phyloP scores from a whole-genome alignment of 2,113 vertebrate species.

The Lagopus leucura region DNA sequence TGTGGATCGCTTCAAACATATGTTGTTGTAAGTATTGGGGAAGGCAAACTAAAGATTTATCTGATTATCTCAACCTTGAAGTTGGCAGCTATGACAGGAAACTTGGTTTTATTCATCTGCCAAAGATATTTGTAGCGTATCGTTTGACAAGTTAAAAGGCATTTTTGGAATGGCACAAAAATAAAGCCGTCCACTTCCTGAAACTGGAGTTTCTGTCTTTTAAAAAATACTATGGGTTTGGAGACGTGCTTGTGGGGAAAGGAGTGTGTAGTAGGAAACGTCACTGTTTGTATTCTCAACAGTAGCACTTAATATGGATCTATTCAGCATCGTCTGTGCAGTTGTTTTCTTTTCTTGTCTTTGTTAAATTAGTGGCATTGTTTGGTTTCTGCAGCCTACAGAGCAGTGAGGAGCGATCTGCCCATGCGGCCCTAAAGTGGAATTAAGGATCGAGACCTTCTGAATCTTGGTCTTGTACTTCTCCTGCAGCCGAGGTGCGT shows the following conservation, averaged over 20 bases:
- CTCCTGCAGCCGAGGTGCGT: slow-evolving; percentile 22
- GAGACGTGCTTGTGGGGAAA: not conserved
- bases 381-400: slow-evolving; percentile 5
- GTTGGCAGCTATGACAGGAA: slow-evolving; percentile 64
- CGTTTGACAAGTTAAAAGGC: slow-evolving; percentile 54
- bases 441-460: not conserved
- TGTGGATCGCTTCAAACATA: slow-evolving; percentile 1
- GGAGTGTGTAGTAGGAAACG: not conserved
- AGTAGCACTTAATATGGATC: not conserved
- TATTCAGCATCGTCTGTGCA: not conserved
- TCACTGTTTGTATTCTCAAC: slow-evolving; percentile 49
- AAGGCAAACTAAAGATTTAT: slow-evolving; percentile 54
- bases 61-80: slow-evolving; percentile 67
- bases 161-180: slow-evolving; percentile 62
- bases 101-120: slow-evolving; percentile 57
- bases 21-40: slow-evolving; percentile 48
- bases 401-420: not conserved
- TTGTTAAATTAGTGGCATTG: not conserved
- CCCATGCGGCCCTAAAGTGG: not conserved
- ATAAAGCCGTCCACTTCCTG: slow-evolving; percentile 49
- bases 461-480: slow-evolving; percentile 5
- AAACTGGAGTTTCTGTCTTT: slow-evolving; percentile 17
- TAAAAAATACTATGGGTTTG: slow-evolving; percentile 9
- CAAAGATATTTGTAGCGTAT: slow-evolving; percentile 56
- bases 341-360: not conserved